Conservation (phyloP, 2,797 vertebrate species). For the Micrastur ruficollis region DNA sequence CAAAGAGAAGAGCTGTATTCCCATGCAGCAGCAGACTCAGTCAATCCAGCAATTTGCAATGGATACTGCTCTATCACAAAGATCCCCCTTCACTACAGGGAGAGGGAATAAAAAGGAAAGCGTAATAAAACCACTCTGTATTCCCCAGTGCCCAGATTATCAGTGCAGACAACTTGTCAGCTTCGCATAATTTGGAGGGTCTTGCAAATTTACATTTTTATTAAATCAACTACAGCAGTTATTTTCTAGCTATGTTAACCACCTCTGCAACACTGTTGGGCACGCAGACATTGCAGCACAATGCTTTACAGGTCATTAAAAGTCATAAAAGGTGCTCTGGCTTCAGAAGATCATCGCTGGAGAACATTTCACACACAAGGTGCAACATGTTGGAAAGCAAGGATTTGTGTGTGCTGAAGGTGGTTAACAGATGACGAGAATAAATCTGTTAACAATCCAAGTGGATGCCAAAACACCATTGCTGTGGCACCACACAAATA, state of each 20-base stretch:
- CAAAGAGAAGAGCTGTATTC: neutral
- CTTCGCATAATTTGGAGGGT: conserved; percentile 34
- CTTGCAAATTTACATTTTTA: conserved; percentile 38
- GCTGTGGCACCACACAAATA: neutral
- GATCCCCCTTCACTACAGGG: neutral
- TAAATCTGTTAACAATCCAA: neutral
- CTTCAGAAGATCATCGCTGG: neutral
- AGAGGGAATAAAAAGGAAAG: neutral
- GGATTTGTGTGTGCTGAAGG: neutral
- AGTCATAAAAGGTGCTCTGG: neutral
- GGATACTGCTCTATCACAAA: neutral
- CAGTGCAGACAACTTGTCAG: neutral
- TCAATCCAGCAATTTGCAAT: neutral
- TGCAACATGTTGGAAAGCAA: neutral
- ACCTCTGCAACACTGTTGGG: neutral
- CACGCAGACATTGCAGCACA: neutral
- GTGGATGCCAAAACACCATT: neutral
- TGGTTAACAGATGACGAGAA: neutral
- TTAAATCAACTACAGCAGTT: conserved; percentile 33
- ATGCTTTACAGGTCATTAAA: neutral
- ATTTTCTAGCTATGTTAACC: neutral
- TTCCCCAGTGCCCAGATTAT: neutral
- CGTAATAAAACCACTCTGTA: neutral
- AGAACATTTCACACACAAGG: neutral
- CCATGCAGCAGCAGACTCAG: neutral